phyloP scores from a whole-genome alignment of 2,797 vertebrate species.

The Leuciscus waleckii region DNA sequence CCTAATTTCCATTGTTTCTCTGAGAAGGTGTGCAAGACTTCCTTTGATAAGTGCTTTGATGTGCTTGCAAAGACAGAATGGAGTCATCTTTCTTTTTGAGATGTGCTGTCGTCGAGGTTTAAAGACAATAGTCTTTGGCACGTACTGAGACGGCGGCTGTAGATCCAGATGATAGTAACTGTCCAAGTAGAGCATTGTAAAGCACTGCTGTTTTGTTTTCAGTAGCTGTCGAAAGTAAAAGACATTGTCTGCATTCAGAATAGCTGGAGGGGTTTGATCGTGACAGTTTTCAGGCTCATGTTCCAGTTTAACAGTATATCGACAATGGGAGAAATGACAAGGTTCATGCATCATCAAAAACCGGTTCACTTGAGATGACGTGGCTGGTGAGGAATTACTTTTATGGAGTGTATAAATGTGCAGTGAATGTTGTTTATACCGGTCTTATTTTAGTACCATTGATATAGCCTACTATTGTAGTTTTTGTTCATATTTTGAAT shows the following conservation, averaged over 20 bases:
- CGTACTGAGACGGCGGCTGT: conserved; percentile 36
- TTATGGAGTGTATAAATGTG: not conserved
- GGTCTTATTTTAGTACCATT: not conserved
- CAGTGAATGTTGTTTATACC: not conserved
- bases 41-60: conserved; percentile 63
- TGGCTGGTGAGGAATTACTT: not conserved
- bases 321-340: not conserved
- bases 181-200: conserved; percentile 37
- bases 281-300: conserved; percentile 4
- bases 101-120: conserved; percentile 54
- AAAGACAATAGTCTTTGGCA: conserved; percentile 44
- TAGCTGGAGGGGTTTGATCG: conserved; percentile 52
- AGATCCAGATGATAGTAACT: conserved; percentile 37
- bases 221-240: conserved; percentile 45
- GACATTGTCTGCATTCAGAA: conserved; percentile 56
- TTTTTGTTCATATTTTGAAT: not conserved
- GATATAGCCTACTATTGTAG: not conserved
- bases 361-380: not conserved
- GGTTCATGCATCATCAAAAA: conserved; percentile 21
- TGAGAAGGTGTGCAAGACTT: conserved; percentile 29
- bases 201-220: conserved; percentile 30
- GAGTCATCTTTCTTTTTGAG: conserved; percentile 56
- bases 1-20: conserved; percentile 49
- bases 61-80: conserved; percentile 49
- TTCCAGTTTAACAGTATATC: not conserved